A percentile compares a stretch with the other conserved stretches of the same genome.
phyloP scores from a whole-genome alignment of 2,797 vertebrate genomes.

The Geotrypetes seraphini region DNA sequence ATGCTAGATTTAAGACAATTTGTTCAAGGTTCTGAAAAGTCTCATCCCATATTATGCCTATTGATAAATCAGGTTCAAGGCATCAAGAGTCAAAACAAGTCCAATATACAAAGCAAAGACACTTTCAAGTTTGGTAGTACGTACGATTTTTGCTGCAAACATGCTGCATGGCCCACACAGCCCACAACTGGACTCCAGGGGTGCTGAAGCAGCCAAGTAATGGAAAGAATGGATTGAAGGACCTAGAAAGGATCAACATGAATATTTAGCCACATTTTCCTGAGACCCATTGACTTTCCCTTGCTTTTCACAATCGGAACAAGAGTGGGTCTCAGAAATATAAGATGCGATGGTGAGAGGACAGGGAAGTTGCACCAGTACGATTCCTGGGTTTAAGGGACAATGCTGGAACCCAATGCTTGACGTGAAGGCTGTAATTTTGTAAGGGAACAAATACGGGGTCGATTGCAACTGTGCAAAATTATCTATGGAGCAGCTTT shows the following conservation, averaged over 20 bases:
- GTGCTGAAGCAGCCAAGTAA: conserved; percentile 90
- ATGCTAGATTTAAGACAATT: too few relatives aligned
- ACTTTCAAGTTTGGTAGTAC: too few relatives aligned
- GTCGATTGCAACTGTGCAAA: neutral
- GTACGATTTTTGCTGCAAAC: conserved; percentile 98
- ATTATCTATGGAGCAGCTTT: neutral
- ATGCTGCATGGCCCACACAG: conserved; percentile 97
- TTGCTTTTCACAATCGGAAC: neutral
- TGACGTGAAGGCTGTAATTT: neutral
- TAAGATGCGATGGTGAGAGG: too few relatives aligned
- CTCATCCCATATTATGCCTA: too few relatives aligned
- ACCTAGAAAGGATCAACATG: conserved; percentile 50
- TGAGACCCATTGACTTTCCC: neutral
- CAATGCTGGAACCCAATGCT: neutral
- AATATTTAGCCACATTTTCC: neutral
- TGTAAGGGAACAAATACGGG: conserved; percentile 2
- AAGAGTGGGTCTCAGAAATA: too few relatives aligned
- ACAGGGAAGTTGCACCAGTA: too few relatives aligned
- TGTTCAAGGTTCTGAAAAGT: too few relatives aligned
- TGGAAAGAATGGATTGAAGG: conserved; percentile 96
- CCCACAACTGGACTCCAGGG: conserved; percentile 95
- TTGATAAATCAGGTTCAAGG: too few relatives aligned
- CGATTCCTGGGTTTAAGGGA: too few relatives aligned
- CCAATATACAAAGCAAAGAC: too few relatives aligned
- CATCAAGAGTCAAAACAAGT: too few relatives aligned